phyloP scores from a whole-genome alignment of 2,797 vertebrate species.

The Acrossocheilus wenchowensis region DNA sequence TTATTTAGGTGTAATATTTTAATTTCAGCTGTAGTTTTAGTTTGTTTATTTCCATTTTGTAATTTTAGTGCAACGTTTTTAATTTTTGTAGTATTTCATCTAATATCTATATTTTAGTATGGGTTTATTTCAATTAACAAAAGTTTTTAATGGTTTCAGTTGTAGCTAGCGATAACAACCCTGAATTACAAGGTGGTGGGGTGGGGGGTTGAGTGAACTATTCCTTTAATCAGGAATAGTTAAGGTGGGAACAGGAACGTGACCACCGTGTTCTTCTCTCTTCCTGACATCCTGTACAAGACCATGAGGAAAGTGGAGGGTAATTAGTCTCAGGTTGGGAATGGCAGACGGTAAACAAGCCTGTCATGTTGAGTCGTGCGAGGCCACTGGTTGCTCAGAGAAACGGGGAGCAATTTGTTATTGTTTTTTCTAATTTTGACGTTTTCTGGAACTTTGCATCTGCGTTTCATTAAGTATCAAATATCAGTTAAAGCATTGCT shows the following conservation, averaged over 20 bases:
- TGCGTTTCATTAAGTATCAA: slow-evolving; percentile 67
- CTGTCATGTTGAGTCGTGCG: slow-evolving; percentile 40
- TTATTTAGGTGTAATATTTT: not conserved
- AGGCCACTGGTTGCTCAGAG: slow-evolving; percentile 16
- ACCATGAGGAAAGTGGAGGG: slow-evolving; percentile 19
- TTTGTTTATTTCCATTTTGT: not conserved
- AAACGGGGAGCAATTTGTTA: slow-evolving; percentile 3
- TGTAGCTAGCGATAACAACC: not conserved
- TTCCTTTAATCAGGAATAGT: not conserved
- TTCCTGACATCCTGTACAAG: slow-evolving; percentile 37
- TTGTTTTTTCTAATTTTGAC: slow-evolving; percentile 3
- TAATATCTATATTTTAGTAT: not conserved
- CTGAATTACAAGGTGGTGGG: too few relatives aligned
- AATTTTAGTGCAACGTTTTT: not conserved
- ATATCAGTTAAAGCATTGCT: slow-evolving; percentile 71
- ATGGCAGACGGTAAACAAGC: slow-evolving; percentile 49
- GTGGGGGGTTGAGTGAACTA: not conserved
- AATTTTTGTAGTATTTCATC: not conserved
- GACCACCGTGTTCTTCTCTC: not conserved
- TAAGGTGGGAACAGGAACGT: not conserved
- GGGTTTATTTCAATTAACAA: not conserved
- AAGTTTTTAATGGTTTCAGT: not conserved
- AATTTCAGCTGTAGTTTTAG: not conserved
- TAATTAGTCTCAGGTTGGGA: slow-evolving; percentile 56
- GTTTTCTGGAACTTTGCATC: slow-evolving; percentile 59